A percentile compares a stretch with the other conserved stretches of the same genome.
Evolutionary conservation across 2,113 vertebrate genomes (phyloP).

Genomic region (Scalopus aquaticus): DNA sequence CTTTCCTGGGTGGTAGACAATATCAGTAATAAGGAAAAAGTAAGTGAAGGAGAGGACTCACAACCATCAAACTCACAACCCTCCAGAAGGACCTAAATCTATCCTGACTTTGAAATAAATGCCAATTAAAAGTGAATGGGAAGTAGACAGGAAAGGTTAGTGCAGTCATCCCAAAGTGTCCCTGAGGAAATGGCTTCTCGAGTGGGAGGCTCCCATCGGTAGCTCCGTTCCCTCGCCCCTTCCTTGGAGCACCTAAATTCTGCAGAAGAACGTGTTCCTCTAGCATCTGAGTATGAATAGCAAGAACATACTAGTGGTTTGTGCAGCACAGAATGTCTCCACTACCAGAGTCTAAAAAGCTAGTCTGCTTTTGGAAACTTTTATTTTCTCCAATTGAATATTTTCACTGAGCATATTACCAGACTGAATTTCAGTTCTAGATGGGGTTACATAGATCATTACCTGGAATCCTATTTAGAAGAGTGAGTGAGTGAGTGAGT

Average conservation of each 20-base stretch:
- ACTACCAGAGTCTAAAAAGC: not conserved
- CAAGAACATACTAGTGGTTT: too few relatives aligned
- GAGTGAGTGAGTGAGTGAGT: not conserved
- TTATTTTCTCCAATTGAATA: not conserved
- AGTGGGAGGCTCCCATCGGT: not conserved
- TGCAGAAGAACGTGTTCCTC: not conserved
- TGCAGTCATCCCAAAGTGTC: not conserved
- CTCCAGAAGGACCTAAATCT: not conserved
- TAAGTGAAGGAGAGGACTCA: not conserved
- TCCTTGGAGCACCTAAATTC: not conserved
- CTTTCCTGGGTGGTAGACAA: rapidly evolving
- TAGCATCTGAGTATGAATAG: not conserved
- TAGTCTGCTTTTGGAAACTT: not conserved
- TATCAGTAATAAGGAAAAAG: not conserved
- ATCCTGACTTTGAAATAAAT: not conserved
- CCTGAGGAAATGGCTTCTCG: not conserved
- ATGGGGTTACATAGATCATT: not conserved
- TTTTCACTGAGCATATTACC: not conserved
- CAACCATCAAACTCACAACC: not conserved
- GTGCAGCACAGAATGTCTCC: rapidly evolving
- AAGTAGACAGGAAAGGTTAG: not conserved
- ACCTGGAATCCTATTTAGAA: not conserved
- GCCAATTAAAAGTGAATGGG: not conserved
- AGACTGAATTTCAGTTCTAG: not conserved
- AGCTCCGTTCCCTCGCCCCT: rapidly evolving